Evolutionary conservation across 1,140 invertebrate genomes (phyloP).

Genomic region (Cephus cinctus): DNA sequence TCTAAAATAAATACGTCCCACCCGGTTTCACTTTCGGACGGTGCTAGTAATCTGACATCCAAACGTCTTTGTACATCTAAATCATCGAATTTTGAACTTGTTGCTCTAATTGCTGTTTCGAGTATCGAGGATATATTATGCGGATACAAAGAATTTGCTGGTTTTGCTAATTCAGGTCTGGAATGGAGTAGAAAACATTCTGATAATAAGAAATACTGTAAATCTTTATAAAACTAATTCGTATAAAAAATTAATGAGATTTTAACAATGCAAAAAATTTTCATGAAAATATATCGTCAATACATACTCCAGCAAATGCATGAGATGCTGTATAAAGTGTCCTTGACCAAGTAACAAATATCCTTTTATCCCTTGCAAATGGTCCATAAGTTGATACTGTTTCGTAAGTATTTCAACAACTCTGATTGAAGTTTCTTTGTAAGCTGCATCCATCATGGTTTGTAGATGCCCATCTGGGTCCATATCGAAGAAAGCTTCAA

Average conservation of each 20-base stretch:
- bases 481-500: conserved; percentile 69
- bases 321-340: conserved; percentile 91
- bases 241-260: neutral
- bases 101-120: conserved; percentile 88
- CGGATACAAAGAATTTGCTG: conserved; percentile 81
- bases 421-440: conserved; percentile 81
- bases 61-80: conserved; percentile 84
- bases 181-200: conserved; percentile 26
- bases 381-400: conserved; percentile 87
- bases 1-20: conserved; percentile 96
- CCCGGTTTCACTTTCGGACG: conserved; percentile 79
- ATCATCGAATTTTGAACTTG: conserved; percentile 94
- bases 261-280: neutral
- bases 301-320: conserved; percentile 86
- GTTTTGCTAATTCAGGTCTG: conserved; percentile 85
- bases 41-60: conserved; percentile 80
- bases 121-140: conserved; percentile 88
- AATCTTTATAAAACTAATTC: neutral
- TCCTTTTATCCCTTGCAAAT: conserved; percentile 85
- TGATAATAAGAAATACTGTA: conserved; percentile 16
- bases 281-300: conserved; percentile 6
- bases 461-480: conserved; percentile 75
- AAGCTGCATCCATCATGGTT: conserved; percentile 78
- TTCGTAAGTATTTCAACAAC: conserved; percentile 83
- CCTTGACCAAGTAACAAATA: conserved; percentile 93